These are phyloP conservation scores for Mesaphorura yosii DNA, from an alignment of 1,140 invertebrate genomes.

Conservation along the genomic window DNA sequence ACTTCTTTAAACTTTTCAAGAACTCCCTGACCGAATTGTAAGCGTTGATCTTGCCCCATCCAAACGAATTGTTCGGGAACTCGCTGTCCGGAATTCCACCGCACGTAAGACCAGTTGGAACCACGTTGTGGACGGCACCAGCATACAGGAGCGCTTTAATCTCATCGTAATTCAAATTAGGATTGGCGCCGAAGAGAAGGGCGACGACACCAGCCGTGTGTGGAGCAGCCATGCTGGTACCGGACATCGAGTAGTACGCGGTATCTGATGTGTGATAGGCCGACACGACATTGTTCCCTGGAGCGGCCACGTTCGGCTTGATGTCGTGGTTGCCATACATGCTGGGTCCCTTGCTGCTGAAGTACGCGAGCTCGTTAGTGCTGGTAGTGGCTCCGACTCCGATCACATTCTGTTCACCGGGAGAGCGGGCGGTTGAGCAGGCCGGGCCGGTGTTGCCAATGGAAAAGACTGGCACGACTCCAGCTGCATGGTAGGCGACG, in stretches of 20 bases:
- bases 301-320: constrained; percentile 21
- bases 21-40: no score
- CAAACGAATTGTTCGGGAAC: no score
- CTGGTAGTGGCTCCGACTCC: constrained; percentile 3
- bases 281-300: constrained; percentile 14
- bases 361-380: not conserved
- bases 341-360: constrained; percentile 7
- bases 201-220: constrained; percentile 6
- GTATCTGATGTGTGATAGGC: constrained; percentile 5
- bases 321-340: not conserved
- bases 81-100: no score
- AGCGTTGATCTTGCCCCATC: no score
- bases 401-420: constrained; percentile 7
- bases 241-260: constrained; percentile 1
- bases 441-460: constrained; percentile 3
- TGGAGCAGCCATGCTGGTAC: constrained; percentile 13
- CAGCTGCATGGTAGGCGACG: constrained; percentile 1
- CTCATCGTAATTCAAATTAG: not conserved
- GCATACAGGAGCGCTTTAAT: not conserved
- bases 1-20: no score
- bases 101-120: no score
- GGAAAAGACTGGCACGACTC: constrained; percentile 13
- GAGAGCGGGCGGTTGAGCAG: not conserved
- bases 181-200: not conserved
- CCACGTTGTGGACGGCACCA: no score